Percentiles rank a stretch among this genome's conserved stretches.
These are phyloP conservation scores for Cetonia aurata DNA, from an alignment of 2,888 invertebrate species.

Conservation along the genomic window DNA sequence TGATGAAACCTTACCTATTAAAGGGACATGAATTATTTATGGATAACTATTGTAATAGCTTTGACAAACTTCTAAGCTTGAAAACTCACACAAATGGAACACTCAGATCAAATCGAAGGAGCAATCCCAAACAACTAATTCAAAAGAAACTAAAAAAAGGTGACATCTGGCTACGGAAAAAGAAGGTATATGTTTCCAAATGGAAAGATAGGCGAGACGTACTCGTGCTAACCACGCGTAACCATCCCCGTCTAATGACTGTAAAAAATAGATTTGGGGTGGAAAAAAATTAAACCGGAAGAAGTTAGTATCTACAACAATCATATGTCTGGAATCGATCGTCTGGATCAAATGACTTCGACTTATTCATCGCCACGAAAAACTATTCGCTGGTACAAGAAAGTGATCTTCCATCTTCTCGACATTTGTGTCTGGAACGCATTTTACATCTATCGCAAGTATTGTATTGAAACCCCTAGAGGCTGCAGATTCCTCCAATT, in stretches of 20 bases:
- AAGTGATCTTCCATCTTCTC: background rate
- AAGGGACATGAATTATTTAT: conserved; percentile 56
- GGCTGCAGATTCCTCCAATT: too few relatives aligned
- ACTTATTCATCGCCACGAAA: conserved; percentile 1
- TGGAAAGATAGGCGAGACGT: conserved; percentile 4
- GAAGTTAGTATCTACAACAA: background rate
- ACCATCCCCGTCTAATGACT: background rate
- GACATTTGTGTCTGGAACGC: background rate
- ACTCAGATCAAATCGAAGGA: background rate
- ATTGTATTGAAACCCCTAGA: background rate
- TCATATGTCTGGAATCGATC: conserved; percentile 2
- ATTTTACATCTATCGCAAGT: background rate
- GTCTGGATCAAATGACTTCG: background rate
- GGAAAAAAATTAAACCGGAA: conserved; percentile 2
- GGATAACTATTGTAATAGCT: conserved; percentile 54
- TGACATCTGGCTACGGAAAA: background rate
- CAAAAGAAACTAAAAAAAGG: background rate
- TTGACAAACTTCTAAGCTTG: background rate
- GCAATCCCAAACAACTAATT: background rate
- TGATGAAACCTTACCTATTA: conserved; percentile 54
- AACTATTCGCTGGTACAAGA: conserved; percentile 1
- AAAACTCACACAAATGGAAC: conserved; percentile 11
- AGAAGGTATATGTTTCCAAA: background rate
- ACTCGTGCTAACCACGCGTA: background rate
- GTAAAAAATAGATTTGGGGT: background rate